Base-by-base conservation (phyloP, 2,888 invertebrate species). In the Troides helena region DNA sequence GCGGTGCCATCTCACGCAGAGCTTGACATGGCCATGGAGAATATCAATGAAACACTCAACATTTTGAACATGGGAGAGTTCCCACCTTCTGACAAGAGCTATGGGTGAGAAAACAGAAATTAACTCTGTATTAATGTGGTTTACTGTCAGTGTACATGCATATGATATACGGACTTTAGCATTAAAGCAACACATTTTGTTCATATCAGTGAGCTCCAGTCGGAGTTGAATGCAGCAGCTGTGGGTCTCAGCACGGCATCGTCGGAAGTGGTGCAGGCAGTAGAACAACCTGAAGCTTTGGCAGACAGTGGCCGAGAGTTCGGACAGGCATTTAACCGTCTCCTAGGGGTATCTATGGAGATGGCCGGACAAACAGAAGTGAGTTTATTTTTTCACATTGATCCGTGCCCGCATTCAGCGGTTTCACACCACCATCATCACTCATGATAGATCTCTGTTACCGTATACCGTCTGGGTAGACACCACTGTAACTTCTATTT, bases 1-100 rank as follows among this genome's bases (percentile, higher is more conserved):
- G 97, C 97, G 73, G 94, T 99, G 60, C 99, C 99, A 0, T 98
- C 98, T 0, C 98, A 99, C 85, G 95, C 96, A 67, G 98, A 99
- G 82, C 96, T 99, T n/a, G 99, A 99, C 83, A 94, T 95, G 25
- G 97, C 98, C 0, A 95, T 98, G 76, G 95, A 95, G 73, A 95
- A 95, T 77, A 97, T 99, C 74, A 96, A 95, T 72, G 95, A 96
- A 77, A 94, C 96, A 60, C 94, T 95, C 64, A 95, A 96, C 77
- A 94, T 95, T 17, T 93, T 98, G 25, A 94, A 95, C 74, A 94
- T 94, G 85, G 95, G 95, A 58, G 95, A 96, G 80, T 97, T 96
- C 86, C 98, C 97, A 6, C 93, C 94, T 0, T 95, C 96, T 0
- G 94, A 94, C 77, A 95, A 95, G 79, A 94, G 94, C 61, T 97